Evolutionary conservation across 2,113 vertebrate genomes (phyloP).

Genomic region (Sardina pilchardus): DNA sequence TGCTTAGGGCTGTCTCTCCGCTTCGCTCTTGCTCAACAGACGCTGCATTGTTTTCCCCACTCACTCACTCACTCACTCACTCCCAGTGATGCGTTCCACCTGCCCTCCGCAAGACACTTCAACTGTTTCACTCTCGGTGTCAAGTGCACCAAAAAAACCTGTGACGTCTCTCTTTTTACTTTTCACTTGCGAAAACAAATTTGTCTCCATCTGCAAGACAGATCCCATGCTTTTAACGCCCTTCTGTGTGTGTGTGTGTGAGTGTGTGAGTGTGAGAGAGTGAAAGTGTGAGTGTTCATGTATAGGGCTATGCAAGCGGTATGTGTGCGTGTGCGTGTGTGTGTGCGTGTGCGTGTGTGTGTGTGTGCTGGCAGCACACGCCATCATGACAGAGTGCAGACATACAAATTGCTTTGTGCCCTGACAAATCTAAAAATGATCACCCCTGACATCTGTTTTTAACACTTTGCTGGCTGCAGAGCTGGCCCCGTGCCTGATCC

Average conservation of each 20-base stretch:
- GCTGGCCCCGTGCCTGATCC: constrained; percentile 73
- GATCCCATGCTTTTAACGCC: background rate
- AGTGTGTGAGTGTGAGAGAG: background rate
- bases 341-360: constrained; percentile 1
- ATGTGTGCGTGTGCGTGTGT: constrained; percentile 2
- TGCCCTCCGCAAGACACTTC: background rate
- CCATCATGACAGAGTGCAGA: constrained; percentile 66
- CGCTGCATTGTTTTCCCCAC: background rate
- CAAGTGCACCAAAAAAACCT: background rate
- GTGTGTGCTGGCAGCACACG: constrained; percentile 15
- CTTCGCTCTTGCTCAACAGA: background rate
- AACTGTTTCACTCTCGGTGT: background rate
- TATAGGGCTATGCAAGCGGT: background rate
- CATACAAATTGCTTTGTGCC: constrained; percentile 63
- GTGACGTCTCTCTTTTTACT: background rate
- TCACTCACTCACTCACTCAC: too few relatives aligned
- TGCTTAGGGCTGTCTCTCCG: background rate
- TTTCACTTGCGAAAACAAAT: constrained; percentile 1
- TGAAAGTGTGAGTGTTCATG: background rate
- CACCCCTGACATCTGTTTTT: constrained; percentile 80
- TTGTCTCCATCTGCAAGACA: background rate
- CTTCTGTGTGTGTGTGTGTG: constrained; percentile 16
- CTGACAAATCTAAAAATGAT: constrained; percentile 64
- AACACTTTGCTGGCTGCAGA: constrained; percentile 71
- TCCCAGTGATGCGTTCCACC: background rate